phyloP scores from a whole-genome alignment of 2,888 invertebrate genomes.

The Thymelicus lineola region DNA sequence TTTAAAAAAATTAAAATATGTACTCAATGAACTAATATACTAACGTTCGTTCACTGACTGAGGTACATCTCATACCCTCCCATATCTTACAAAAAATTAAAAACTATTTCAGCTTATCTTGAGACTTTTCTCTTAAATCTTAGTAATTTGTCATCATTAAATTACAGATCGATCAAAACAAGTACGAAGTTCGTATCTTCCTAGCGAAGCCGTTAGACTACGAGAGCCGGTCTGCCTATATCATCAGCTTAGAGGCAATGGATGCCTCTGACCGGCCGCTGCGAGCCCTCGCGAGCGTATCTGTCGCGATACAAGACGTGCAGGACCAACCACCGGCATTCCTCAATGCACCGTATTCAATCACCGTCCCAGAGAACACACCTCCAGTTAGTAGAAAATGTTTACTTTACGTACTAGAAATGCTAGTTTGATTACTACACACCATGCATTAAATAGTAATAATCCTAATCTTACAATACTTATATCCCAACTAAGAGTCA shows the following conservation, averaged over 20 bases:
- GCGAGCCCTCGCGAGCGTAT: constrained; percentile 89
- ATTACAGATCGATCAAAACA: constrained; percentile 86
- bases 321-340: constrained; percentile 95
- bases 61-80: too few species aligned
- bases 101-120: too few species aligned
- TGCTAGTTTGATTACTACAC: too few species aligned
- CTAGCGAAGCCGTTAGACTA: constrained; percentile 90
- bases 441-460: too few species aligned
- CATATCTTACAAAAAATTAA: too few species aligned
- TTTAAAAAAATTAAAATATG: too few species aligned
- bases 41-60: too few species aligned
- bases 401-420: too few species aligned
- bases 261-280: constrained; percentile 88
- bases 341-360: constrained; percentile 91
- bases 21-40: too few species aligned
- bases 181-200: constrained; percentile 88
- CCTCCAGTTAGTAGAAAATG: constrained; percentile 73
- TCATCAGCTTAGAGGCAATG: constrained; percentile 87
- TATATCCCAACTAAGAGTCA: too few species aligned
- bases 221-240: constrained; percentile 90
- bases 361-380: constrained; percentile 90
- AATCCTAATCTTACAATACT: too few species aligned
- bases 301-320: constrained; percentile 90
- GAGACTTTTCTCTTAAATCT: too few species aligned
- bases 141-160: not conserved